Evolutionary conservation across 64 coral and sea anemone species (phyloP).

Genomic region (Acropora tenuis): DNA sequence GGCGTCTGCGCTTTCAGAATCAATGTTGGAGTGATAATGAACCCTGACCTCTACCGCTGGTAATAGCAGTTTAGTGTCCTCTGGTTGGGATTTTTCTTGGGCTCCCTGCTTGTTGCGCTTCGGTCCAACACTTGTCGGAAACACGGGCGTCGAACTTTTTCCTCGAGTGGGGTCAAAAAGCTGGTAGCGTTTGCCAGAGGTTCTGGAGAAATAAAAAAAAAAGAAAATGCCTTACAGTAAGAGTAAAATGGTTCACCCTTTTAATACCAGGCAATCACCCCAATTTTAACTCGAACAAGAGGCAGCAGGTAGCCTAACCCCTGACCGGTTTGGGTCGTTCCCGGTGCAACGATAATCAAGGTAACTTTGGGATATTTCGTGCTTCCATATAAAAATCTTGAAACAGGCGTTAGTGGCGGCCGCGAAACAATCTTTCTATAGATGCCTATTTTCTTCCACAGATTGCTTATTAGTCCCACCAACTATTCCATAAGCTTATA

Average conservation of each 20-base stretch:
- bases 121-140: conserved; percentile 38
- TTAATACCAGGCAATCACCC: too few relatives aligned
- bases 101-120: conserved; percentile 78
- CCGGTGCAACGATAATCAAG: too few relatives aligned
- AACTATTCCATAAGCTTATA: neutral
- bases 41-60: conserved; percentile 96
- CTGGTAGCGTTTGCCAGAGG: conserved; percentile 58
- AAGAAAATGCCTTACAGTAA: neutral
- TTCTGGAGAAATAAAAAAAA: conserved; percentile 6
- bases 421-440: too few relatives aligned
- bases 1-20: conserved; percentile 37
- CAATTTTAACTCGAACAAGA: too few relatives aligned
- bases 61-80: conserved; percentile 80
- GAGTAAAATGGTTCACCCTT: too few relatives aligned
- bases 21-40: conserved; percentile 85
- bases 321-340: too few relatives aligned
- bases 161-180: conserved; percentile 49
- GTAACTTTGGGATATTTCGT: too few relatives aligned
- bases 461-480: too few relatives aligned
- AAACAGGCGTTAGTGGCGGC: too few relatives aligned
- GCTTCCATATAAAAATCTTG: too few relatives aligned
- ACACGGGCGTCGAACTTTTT: conserved; percentile 48
- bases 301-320: too few relatives aligned
- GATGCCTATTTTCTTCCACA: too few relatives aligned
- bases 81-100: conserved; percentile 62